Evolutionary conservation across 2,113 vertebrate genomes (phyloP).

Genomic region (Pterocles orientalis): DNA sequence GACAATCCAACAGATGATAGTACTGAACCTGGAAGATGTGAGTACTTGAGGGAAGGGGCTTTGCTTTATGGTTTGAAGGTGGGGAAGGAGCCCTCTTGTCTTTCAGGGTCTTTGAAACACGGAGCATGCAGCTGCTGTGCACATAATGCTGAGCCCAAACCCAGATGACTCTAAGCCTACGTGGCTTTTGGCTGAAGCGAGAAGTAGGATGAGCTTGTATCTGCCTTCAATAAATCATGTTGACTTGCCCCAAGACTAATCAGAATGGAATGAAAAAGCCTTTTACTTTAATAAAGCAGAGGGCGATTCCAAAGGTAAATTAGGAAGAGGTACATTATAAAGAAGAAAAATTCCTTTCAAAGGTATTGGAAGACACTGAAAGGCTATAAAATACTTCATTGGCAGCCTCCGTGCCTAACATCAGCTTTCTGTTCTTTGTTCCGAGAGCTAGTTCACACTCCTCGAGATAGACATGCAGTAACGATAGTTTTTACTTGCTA

Average conservation of each 20-base stretch:
- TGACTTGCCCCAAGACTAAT: constrained; percentile 3
- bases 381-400: neutral
- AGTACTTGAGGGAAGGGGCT: neutral
- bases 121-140: neutral
- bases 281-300: neutral
- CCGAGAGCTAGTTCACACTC: neutral
- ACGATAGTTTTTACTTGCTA: neutral
- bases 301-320: neutral
- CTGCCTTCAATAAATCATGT: constrained; percentile 15
- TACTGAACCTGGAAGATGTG: neutral
- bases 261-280: neutral
- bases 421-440: constrained; percentile 35
- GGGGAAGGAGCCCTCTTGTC: neutral
- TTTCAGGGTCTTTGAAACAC: neutral
- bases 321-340: constrained; percentile 1
- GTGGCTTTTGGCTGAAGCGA: constrained; percentile 27
- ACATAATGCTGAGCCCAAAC: neutral
- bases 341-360: constrained; percentile 11
- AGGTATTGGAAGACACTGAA: constrained; percentile 19
- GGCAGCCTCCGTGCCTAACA: neutral
- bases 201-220: neutral
- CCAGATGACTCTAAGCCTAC: neutral
- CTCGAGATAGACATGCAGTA: neutral
- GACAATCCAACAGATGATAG: neutral
- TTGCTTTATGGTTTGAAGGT: neutral